Evolutionary conservation across 37 sponge, comb jelly and placozoan genomes (phyloP).

Genomic region (Halichondria panicea): DNA sequence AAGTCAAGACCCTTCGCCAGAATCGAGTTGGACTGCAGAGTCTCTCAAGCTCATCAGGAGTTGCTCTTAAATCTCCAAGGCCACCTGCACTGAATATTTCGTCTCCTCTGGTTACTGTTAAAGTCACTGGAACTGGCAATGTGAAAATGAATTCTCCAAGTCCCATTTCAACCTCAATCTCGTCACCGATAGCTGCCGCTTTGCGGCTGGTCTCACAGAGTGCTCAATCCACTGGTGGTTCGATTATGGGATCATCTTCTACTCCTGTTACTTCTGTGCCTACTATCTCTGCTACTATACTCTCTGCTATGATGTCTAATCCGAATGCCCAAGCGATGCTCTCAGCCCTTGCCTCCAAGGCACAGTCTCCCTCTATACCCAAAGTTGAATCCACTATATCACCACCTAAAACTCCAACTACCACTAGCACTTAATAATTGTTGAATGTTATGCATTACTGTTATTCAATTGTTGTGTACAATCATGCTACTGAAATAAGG

Average conservation of each 20-base stretch:
- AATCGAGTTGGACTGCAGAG: conserved; percentile 7
- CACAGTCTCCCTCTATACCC: too few species aligned
- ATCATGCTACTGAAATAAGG: too few species aligned
- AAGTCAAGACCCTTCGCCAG: conserved; percentile 64
- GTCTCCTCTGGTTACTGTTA: conserved; percentile 31
- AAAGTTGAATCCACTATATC: too few species aligned
- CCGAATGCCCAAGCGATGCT: conserved; percentile 22
- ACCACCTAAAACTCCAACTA: too few species aligned
- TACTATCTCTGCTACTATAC: conserved; percentile 27
- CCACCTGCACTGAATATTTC: conserved; percentile 34
- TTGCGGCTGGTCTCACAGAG: conserved; percentile 18
- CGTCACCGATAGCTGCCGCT: conserved; percentile 57
- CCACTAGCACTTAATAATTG: too few species aligned
- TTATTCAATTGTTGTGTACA: too few species aligned
- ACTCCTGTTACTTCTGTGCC: background rate
- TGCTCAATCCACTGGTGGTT: background rate
- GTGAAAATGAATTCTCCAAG: background rate
- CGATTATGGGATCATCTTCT: background rate
- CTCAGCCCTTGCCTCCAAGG: too few species aligned
- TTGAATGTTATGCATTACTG: too few species aligned
- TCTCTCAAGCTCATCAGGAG: background rate
- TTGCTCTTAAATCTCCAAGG: conserved; percentile 21
- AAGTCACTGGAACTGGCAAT: conserved; percentile 4
- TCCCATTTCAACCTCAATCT: conserved; percentile 9
- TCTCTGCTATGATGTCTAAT: conserved; percentile 48